These are phyloP conservation scores for Dryadula phaetusa DNA, from an alignment of 2,888 invertebrate species.

Conservation along the genomic window DNA sequence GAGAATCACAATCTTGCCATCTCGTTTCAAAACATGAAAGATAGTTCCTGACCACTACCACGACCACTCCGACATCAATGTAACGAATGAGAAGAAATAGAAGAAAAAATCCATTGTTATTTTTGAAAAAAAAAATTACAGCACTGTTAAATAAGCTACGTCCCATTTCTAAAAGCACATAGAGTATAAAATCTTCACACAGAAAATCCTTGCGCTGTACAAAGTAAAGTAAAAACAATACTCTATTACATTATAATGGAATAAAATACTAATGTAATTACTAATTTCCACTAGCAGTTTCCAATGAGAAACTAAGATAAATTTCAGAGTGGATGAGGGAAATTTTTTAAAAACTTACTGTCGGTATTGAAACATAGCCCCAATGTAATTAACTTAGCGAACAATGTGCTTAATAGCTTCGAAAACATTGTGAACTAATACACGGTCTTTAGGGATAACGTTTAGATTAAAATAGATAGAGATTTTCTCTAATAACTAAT, in stretches of 20 bases:
- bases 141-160: too few relatives aligned
- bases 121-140: too few relatives aligned
- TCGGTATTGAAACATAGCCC: conserved; percentile 33
- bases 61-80: too few relatives aligned
- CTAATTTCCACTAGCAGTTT: conserved; percentile 15
- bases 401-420: conserved; percentile 32
- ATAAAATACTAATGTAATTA: conserved; percentile 26
- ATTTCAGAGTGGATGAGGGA: conserved; percentile 24
- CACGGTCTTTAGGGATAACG: conserved; percentile 28
- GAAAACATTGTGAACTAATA: conserved; percentile 32
- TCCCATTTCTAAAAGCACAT: too few relatives aligned
- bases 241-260: not conserved
- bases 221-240: too few relatives aligned
- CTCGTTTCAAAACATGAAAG: too few relatives aligned
- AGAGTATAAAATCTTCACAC: too few relatives aligned
- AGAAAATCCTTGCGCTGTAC: too few relatives aligned
- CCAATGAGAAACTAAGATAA: conserved; percentile 23
- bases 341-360: conserved; percentile 18
- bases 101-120: too few relatives aligned
- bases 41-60: too few relatives aligned
- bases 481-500: conserved; percentile 16
- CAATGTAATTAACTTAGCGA: conserved; percentile 31
- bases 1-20: too few relatives aligned
- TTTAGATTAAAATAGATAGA: conserved; percentile 28
- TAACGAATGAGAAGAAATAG: too few relatives aligned